phyloP scores from a whole-genome alignment of 1,140 invertebrate species.

The Brachionus koreanus region DNA sequence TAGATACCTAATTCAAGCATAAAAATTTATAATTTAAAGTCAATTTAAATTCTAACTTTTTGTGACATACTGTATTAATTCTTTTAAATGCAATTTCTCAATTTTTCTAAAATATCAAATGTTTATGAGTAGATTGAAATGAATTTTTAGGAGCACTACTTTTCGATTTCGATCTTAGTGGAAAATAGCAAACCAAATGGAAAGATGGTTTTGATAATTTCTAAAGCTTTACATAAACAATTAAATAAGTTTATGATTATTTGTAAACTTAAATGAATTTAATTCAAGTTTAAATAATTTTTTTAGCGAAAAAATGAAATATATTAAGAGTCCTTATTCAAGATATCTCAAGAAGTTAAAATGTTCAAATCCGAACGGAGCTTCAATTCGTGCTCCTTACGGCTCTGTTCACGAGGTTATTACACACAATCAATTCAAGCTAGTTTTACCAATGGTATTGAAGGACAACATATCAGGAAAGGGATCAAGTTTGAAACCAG shows the following conservation, averaged over 20 bases:
- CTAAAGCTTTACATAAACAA: neutral
- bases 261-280: neutral
- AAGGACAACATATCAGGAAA: conserved; percentile 40
- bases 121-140: no score
- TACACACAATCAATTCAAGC: conserved; percentile 31
- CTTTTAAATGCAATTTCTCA: no score
- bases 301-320: conserved; percentile 28
- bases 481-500: conserved; percentile 23
- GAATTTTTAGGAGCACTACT: no score
- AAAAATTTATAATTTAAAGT: no score
- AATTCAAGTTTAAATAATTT: neutral
- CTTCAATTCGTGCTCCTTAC: neutral
- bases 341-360: conserved; percentile 30
- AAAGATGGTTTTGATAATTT: neutral
- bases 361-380: neutral
- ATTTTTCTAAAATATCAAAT: no score
- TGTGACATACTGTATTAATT: no score
- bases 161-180: no score
- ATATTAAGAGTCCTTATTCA: conserved; percentile 29
- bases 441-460: conserved; percentile 32
- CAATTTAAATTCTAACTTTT: no score
- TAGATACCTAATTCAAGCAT: no score
- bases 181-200: neutral
- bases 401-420: neutral
- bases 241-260: neutral